Conservation (phyloP, 2,113 vertebrate genomes). For the Tetrao urogallus region DNA sequence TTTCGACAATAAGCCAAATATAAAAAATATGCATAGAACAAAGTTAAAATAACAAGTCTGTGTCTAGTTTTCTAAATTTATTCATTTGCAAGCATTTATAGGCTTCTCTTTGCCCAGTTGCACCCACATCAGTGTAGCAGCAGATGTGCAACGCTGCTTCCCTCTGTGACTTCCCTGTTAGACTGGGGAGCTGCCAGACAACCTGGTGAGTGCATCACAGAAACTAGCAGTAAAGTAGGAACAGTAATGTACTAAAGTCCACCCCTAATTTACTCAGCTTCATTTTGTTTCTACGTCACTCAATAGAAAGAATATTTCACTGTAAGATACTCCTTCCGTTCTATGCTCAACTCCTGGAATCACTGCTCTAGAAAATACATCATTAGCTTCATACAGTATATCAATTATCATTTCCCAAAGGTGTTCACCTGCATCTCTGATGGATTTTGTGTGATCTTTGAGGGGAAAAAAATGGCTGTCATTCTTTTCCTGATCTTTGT, state of each 20-base stretch:
- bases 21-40: background rate
- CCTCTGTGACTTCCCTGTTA: background rate
- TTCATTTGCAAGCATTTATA: background rate
- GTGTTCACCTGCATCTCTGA: background rate
- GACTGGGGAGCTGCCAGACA: fast-evolving
- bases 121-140: background rate
- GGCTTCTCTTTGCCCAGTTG: background rate
- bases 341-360: fast-evolving
- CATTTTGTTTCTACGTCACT: background rate
- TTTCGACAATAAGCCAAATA: background rate
- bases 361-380: background rate
- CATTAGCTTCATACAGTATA: background rate
- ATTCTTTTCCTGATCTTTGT: background rate
- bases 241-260: background rate
- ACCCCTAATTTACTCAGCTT: background rate
- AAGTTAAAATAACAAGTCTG: background rate
- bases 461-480: background rate
- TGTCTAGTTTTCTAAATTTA: background rate
- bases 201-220: background rate
- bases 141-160: background rate
- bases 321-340: background rate
- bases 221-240: background rate
- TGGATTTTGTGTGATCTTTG: background rate
- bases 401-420: background rate
- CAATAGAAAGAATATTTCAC: background rate